Evolutionary conservation across 2,888 invertebrate genomes (phyloP), one percentile per base, ranked within the genome.

Genomic region (Rhagonycha fulva): DNA sequence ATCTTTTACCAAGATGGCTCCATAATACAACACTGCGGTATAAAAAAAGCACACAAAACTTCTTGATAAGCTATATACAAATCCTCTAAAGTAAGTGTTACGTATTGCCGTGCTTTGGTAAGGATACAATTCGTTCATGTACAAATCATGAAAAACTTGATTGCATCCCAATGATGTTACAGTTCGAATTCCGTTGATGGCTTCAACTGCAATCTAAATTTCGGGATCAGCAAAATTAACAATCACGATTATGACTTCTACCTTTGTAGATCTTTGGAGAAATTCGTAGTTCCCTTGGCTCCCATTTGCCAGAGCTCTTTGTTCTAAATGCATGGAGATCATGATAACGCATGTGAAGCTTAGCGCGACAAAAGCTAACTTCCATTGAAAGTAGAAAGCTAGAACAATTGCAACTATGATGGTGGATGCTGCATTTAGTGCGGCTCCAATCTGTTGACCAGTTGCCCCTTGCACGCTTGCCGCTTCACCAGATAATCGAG

Each of bases 401-500:
- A 95, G 86, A 0, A 89, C 90, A 32, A 95, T 86, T 4, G 93
- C 92, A 14, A 95, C 87, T 0, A 89, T 83, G 14, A 95, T 88
- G 0, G 95, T 94, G 2, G 94, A 91, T 3, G 93, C 79, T 0
- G 94, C 93, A 86, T 94, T 94, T 1, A 95, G 87, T 47, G 95
- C 92, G 19, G 93, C 93, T 5, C 95, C 95, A 72, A 95, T 91
- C 77, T 95, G 90, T 88, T 94, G 94, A 14, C 95, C 95, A 4
- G 95, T 94, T 4, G 94, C 94, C 82, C 95, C 95, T 89, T 95
- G 95, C 0, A 95, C 93, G 72, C 92, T 91, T 0, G 95, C 91
- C 0, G 95, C 94, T 88, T 95, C 95, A 0, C 93, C 92, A 0
- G 95, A 93, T 7, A 96, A 88, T 74, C 92, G 89, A 0, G 94